These are phyloP conservation scores for Balaenoptera acutorostrata DNA, from an alignment of 2,113 vertebrate genomes.

Conservation along the genomic window DNA sequence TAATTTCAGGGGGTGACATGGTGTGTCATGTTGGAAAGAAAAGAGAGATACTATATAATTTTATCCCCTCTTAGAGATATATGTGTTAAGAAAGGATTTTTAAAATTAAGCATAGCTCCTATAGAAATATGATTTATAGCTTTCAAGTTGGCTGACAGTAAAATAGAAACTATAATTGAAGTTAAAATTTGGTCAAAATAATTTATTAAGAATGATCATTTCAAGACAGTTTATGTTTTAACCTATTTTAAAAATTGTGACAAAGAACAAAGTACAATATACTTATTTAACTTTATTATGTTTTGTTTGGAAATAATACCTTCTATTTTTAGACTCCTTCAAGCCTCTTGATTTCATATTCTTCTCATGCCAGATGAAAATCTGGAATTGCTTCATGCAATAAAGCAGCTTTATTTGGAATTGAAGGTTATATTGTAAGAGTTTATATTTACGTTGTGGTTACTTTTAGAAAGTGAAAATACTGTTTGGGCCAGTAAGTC, in stretches of 20 bases:
- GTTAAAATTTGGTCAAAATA: slow-evolving; percentile 5
- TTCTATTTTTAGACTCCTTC: slow-evolving; percentile 10
- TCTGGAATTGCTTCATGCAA: slow-evolving; percentile 18
- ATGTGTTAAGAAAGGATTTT: background rate
- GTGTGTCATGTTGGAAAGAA: background rate
- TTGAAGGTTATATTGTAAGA: slow-evolving; percentile 37
- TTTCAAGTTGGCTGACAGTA: background rate
- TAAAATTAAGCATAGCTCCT: background rate
- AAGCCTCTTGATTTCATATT: slow-evolving; percentile 40
- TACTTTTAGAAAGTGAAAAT: slow-evolving; percentile 36
- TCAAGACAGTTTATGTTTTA: background rate
- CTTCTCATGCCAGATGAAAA: slow-evolving; percentile 18
- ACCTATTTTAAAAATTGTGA: background rate
- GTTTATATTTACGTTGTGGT: slow-evolving; percentile 40
- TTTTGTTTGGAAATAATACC: background rate
- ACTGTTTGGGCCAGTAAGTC: background rate
- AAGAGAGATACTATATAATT: background rate
- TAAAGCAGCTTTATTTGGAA: slow-evolving; percentile 47
- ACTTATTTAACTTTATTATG: slow-evolving; percentile 10
- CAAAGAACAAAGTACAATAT: background rate
- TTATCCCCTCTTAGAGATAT: background rate
- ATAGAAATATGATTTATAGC: background rate
- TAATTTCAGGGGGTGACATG: background rate
- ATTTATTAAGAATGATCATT: background rate
- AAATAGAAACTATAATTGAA: background rate